phyloP scores from a whole-genome alignment of 2,113 vertebrate genomes.

The Okapia johnstoni region DNA sequence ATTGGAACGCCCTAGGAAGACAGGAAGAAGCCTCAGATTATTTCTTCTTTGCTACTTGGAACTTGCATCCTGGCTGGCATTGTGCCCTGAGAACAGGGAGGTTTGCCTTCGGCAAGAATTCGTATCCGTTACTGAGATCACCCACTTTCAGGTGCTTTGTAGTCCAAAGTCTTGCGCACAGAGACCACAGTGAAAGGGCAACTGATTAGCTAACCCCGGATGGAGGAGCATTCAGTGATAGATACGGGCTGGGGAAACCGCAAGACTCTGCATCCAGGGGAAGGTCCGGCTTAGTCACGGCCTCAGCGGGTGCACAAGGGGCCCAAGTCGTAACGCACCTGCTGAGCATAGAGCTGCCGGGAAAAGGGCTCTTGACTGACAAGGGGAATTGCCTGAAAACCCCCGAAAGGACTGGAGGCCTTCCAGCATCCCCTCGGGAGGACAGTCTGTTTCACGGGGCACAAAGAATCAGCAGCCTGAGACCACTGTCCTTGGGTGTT shows the following conservation, averaged over 20 bases:
- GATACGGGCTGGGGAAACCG: not conserved
- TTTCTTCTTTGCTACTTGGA: not conserved
- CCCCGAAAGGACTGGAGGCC: not conserved
- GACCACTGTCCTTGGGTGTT: not conserved
- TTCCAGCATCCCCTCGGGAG: accelerated
- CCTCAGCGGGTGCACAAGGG: accelerated
- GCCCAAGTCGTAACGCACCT: accelerated
- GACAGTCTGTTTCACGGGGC: accelerated
- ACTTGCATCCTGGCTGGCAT: not conserved
- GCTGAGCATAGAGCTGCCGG: too few species aligned
- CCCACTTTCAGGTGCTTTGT: not conserved
- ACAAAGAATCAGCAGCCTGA: not conserved
- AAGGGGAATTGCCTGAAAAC: not conserved
- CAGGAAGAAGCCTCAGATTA: not conserved
- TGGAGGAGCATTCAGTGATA: accelerated
- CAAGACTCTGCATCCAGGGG: too few species aligned
- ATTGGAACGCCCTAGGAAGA: conserved; percentile 22
- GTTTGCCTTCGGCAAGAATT: not conserved
- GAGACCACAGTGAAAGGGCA: not conserved
- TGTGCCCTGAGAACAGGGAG: not conserved
- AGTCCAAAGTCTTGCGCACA: not conserved
- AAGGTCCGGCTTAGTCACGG: accelerated
- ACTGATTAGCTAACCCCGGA: too few species aligned
- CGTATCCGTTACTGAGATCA: not conserved
- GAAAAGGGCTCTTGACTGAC: not conserved